Evolutionary conservation across 2,797 vertebrate species (phyloP), one percentile per base, ranked within the genome.

Genomic region (Mormyrops attenuatus): DNA sequence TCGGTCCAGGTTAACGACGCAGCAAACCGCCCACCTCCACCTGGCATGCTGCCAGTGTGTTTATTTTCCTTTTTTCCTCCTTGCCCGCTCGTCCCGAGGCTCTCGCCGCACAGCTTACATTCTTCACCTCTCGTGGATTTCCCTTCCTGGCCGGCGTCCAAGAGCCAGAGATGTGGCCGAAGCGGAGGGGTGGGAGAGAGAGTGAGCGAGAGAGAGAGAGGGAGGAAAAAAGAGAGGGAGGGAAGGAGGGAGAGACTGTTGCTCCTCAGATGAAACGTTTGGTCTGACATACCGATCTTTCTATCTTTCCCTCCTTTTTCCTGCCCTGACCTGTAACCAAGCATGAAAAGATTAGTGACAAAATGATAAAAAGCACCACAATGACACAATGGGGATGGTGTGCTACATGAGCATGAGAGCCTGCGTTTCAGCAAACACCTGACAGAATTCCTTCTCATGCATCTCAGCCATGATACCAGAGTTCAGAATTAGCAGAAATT

Each of bases 111-210:
- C 96, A 93, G 94, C 93, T 96, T 91, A 93, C 95, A 95, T 97
- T 97, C 97, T 97, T 97, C 97, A 97, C 97, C 96, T 97, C 96
- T 97, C 97, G 96, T 97, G 97, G 97, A 96, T 97, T 97, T 97
- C 97, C 97, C 97, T 96, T 95, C 94, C 93, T 97, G 97, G 97
- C 97, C 93, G n/a, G 17, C 26, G 93, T 96, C 97, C 97, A 97
- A 95, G 94, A 96, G 94, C 91, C 73, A 87, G 88, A 90, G 90
- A 92, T 90, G 90, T 91, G 92, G 92, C 90, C 86, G 89, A 90
- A 85, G 91, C 89, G 60, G 90, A 84, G 87, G 77, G 44, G 89
- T 20, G 89, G 82, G 91, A 77, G 89, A 73, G 77, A 88, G 89
- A 87, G 80, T 49, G 89, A 7, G 88, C 52, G 82, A 88, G 90